A percentile compares a stretch with the other conserved stretches of the same genome.
Evolutionary conservation across 2,797 vertebrate species (phyloP).

Genomic region (Gobio occitaniae): DNA sequence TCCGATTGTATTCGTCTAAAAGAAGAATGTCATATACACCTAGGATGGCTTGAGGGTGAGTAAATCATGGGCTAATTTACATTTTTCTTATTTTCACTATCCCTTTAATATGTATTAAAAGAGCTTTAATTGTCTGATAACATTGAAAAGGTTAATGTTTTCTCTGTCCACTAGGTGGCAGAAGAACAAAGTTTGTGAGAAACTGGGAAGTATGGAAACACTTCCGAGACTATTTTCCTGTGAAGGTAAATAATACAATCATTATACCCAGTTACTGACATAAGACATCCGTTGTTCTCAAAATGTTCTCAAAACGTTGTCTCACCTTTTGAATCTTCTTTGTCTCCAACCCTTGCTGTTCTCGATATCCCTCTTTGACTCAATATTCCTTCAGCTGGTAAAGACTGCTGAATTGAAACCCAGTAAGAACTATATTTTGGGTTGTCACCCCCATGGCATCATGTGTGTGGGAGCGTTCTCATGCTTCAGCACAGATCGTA

Average conservation of each 20-base stretch:
- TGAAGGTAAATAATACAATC: slow-evolving; percentile 77
- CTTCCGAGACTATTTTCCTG: slow-evolving; percentile 79
- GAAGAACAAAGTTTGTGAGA: slow-evolving; percentile 69
- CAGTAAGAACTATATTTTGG: slow-evolving; percentile 90
- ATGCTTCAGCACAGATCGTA: slow-evolving; percentile 88
- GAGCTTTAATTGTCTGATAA: neutral
- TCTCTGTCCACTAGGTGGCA: slow-evolving; percentile 77
- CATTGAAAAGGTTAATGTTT: neutral
- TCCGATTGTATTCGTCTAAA: too few relatives aligned
- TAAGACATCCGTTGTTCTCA: neutral
- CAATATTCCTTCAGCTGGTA: slow-evolving; percentile 75
- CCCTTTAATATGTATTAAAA: too few relatives aligned
- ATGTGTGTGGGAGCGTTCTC: slow-evolving; percentile 83
- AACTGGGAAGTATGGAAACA: slow-evolving; percentile 79
- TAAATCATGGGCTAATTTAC: too few relatives aligned
- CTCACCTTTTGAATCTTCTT: slow-evolving; percentile 7
- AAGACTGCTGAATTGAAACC: slow-evolving; percentile 89
- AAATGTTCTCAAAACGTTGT: too few relatives aligned
- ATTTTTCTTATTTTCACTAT: too few relatives aligned
- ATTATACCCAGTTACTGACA: neutral
- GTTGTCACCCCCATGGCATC: slow-evolving; percentile 91
- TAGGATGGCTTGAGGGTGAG: too few relatives aligned
- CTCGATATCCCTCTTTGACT: neutral
- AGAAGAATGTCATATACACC: too few relatives aligned
- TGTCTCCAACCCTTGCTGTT: neutral